These are phyloP conservation scores for Dynastes maya DNA, from an alignment of 2,888 invertebrate species.

Conservation along the genomic window DNA sequence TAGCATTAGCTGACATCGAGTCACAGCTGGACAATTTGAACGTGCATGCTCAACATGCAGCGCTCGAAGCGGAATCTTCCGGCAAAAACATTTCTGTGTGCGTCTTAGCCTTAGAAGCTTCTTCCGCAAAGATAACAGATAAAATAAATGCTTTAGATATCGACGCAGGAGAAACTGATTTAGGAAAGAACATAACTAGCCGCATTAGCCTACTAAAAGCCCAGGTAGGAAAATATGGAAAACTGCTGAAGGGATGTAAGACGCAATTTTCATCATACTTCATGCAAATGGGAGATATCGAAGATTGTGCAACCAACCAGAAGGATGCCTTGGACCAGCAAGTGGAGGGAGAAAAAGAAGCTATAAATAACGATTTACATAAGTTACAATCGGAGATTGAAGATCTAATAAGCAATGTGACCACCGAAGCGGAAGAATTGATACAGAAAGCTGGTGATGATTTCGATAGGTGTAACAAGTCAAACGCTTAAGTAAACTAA, in stretches of 20 bases:
- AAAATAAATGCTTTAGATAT: conserved; percentile 15
- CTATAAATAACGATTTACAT: neutral
- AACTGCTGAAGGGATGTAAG: conserved; percentile 22
- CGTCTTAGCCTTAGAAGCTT: neutral
- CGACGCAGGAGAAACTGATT: conserved; percentile 9
- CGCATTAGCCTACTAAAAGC: conserved; percentile 1
- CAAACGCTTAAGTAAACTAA: neutral
- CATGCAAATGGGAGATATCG: neutral
- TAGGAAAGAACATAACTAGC: neutral
- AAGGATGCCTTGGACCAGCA: conserved; percentile 1
- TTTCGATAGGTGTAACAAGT: conserved; percentile 10
- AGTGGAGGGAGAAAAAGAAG: neutral
- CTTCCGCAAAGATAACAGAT: neutral
- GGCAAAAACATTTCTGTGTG: conserved; percentile 4
- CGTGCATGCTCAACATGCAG: neutral
- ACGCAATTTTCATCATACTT: neutral
- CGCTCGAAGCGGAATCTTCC: neutral
- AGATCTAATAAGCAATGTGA: neutral
- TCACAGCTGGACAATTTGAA: conserved; percentile 6
- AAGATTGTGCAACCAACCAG: conserved; percentile 18
- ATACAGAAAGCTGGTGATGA: conserved; percentile 16
- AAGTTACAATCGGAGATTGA: neutral
- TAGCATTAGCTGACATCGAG: neutral
- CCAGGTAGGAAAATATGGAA: conserved; percentile 21
- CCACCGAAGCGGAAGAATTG: neutral